These are phyloP conservation scores for Leptinotarsa texana DNA, from an alignment of 1,140 invertebrate species.

Conservation along the genomic window DNA sequence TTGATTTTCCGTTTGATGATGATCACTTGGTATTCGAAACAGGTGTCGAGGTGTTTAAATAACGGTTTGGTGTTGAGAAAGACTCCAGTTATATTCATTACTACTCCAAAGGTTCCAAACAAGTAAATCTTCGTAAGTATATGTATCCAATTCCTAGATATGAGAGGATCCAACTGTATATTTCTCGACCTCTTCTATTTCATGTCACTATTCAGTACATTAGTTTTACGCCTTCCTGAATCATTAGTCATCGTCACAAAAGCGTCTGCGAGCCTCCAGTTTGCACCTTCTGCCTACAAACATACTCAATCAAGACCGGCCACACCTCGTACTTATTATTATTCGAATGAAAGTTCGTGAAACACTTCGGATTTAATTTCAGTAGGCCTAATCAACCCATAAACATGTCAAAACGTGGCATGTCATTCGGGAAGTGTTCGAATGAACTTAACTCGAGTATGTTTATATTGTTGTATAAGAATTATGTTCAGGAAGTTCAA, in stretches of 20 bases:
- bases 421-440: not conserved
- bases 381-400: constrained; percentile 7
- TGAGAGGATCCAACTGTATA: too few species aligned
- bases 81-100: too few species aligned
- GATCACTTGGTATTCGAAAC: too few species aligned
- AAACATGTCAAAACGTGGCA: not conserved
- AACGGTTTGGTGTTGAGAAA: too few species aligned
- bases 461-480: not conserved
- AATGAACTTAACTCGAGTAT: not conserved
- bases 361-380: constrained; percentile 6
- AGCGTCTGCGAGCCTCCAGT: not conserved
- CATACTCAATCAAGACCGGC: not conserved
- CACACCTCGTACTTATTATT: not conserved
- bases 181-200: too few species aligned
- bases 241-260: not conserved
- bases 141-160: too few species aligned
- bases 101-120: too few species aligned
- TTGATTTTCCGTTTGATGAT: too few species aligned
- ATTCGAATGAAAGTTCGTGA: not conserved
- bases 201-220: too few species aligned
- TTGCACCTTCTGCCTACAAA: constrained; percentile 2
- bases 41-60: too few species aligned
- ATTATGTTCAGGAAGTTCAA: constrained; percentile 3
- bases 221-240: not conserved
- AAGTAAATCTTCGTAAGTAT: too few species aligned